Evolutionary conservation across 2,113 vertebrate species (phyloP).

Genomic region (Ceratotherium simum): DNA sequence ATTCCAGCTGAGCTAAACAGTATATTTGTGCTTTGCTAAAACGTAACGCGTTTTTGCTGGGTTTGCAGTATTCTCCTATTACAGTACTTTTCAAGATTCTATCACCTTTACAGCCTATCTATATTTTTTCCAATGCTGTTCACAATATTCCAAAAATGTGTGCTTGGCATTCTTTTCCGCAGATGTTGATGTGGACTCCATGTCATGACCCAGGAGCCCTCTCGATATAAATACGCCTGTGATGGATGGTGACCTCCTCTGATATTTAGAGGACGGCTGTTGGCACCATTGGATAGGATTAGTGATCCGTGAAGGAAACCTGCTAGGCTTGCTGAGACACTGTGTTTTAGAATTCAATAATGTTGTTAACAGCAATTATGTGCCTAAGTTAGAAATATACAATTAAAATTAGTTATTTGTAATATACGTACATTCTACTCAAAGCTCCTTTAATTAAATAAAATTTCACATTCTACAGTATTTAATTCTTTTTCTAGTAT

Average conservation of each 20-base stretch:
- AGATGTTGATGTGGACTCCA: slow-evolving; percentile 52
- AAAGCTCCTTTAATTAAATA: not conserved
- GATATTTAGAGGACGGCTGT: slow-evolving; percentile 56
- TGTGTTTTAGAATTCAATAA: slow-evolving; percentile 53
- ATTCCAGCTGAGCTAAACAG: slow-evolving; percentile 75
- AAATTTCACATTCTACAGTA: not conserved
- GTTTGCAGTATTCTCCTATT: slow-evolving; percentile 70
- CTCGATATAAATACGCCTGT: not conserved
- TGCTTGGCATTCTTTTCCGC: slow-evolving; percentile 40
- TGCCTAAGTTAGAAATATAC: not conserved
- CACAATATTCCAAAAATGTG: slow-evolving; percentile 30
- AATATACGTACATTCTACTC: not conserved
- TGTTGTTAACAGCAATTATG: slow-evolving; percentile 28
- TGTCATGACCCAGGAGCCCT: slow-evolving; percentile 23
- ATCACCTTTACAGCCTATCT: slow-evolving; percentile 45
- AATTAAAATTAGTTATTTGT: not conserved
- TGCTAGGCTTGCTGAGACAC: slow-evolving; percentile 12
- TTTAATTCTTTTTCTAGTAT: not conserved
- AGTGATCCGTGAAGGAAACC: slow-evolving; percentile 69
- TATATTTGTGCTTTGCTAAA: slow-evolving; percentile 66
- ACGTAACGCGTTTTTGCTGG: slow-evolving; percentile 51
- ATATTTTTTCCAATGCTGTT: slow-evolving; percentile 5
- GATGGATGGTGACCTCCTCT: slow-evolving; percentile 60
- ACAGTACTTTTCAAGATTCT: slow-evolving; percentile 60
- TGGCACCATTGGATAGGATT: not conserved